phyloP scores from a whole-genome alignment of 2,113 vertebrate species.

The Elephas maximus region DNA sequence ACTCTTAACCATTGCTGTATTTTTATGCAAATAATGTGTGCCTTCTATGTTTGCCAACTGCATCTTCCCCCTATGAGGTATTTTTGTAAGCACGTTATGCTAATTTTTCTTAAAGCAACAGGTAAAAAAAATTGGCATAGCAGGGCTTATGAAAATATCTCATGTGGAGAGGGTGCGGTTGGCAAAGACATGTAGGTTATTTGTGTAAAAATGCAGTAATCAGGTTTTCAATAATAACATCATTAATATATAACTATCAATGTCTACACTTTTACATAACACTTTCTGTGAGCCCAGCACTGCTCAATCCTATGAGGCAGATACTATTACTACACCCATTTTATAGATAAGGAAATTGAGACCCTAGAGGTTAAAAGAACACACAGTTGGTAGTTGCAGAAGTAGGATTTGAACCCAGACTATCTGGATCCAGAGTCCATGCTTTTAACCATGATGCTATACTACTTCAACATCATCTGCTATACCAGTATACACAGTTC shows the following conservation, averaged over 20 bases:
- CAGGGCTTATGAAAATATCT: too few species aligned
- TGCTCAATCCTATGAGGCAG: not conserved
- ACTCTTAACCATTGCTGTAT: not conserved
- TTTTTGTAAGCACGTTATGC: too few species aligned
- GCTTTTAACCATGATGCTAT: not conserved
- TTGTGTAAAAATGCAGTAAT: too few species aligned
- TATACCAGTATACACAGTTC: not conserved
- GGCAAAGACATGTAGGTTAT: too few species aligned
- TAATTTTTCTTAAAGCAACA: too few species aligned
- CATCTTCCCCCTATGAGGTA: too few species aligned
- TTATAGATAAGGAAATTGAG: not conserved
- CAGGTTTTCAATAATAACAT: not conserved
- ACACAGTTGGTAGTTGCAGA: not conserved
- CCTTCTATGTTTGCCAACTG: too few species aligned
- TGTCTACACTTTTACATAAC: not conserved
- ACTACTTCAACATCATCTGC: not conserved
- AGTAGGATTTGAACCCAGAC: not conserved
- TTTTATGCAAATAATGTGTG: too few species aligned
- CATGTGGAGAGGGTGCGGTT: too few species aligned
- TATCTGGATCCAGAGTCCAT: not conserved
- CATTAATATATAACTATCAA: not conserved
- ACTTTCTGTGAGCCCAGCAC: not conserved
- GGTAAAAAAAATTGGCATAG: too few species aligned
- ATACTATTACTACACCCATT: not conserved
- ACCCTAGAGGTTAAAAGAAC: not conserved